Conservation (phyloP, 2,113 vertebrate species). For the Toxotes jaculatrix region DNA sequence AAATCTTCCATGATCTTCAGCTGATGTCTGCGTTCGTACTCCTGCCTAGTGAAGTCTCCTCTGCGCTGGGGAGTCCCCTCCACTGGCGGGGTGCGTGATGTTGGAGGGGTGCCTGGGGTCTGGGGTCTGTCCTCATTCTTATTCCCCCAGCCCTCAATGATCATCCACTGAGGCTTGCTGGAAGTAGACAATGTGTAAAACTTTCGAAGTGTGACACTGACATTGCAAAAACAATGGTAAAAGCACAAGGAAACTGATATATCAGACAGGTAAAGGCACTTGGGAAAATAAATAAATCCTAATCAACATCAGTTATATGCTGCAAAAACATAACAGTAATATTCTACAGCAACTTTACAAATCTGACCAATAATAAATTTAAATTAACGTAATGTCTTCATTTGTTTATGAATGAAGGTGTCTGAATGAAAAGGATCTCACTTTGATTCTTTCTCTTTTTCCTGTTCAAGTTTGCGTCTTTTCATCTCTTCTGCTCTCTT, state of each 20-base stretch:
- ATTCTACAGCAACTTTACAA: not conserved
- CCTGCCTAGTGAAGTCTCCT: slow-evolving; percentile 89
- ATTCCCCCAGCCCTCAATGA: slow-evolving; percentile 75
- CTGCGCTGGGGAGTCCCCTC: slow-evolving; percentile 86
- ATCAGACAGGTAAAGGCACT: not conserved
- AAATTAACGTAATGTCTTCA: not conserved
- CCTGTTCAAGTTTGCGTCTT: slow-evolving; percentile 88
- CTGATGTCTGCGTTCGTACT: slow-evolving; percentile 90
- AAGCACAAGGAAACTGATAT: not conserved
- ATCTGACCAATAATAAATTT: not conserved
- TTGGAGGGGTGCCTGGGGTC: slow-evolving; percentile 71
- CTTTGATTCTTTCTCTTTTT: slow-evolving; percentile 90
- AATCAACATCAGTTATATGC: not conserved
- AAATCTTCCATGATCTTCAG: slow-evolving; percentile 94
- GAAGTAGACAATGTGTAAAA: not conserved
- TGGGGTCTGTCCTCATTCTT: slow-evolving; percentile 76
- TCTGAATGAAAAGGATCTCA: slow-evolving; percentile 56
- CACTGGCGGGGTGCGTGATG: slow-evolving; percentile 70
- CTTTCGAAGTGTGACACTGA: not conserved
- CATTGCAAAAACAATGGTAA: not conserved
- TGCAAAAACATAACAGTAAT: not conserved
- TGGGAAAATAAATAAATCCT: not conserved
- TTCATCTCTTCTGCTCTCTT: slow-evolving; percentile 89
- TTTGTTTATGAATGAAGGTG: not conserved
- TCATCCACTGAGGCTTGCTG: slow-evolving; percentile 81